Evolutionary conservation across 2,797 vertebrate species (phyloP).

Genomic region (Coregonus sp.): DNA sequence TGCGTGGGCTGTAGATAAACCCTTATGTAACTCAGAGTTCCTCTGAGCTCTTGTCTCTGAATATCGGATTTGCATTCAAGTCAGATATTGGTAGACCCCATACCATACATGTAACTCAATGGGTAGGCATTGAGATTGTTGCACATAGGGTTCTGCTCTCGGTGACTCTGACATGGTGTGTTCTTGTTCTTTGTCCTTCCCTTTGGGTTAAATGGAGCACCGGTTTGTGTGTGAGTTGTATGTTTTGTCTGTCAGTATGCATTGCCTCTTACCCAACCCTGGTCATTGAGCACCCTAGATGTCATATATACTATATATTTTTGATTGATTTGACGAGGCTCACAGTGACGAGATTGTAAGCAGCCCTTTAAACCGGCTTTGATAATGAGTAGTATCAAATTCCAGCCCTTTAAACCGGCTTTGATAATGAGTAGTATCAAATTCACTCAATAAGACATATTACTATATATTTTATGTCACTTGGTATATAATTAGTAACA

Average conservation of each 20-base stretch:
- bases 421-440: background rate
- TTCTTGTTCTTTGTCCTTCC: conserved; percentile 13
- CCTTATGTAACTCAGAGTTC: conserved; percentile 14
- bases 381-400: background rate
- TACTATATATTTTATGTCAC: background rate
- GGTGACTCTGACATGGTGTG: conserved; percentile 31
- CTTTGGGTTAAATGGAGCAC: conserved; percentile 27
- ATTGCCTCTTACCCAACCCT: conserved; percentile 11
- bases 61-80: conserved; percentile 34
- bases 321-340: conserved; percentile 20
- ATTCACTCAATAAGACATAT: background rate
- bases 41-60: conserved; percentile 27
- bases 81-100: conserved; percentile 12
- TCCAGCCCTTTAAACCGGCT: background rate
- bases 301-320: conserved; percentile 28
- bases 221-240: conserved; percentile 21
- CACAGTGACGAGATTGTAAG: background rate
- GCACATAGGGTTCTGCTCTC: conserved; percentile 19
- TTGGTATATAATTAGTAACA: background rate
- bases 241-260: conserved; percentile 20
- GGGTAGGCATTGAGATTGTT: too few relatives aligned
- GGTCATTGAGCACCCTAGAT: conserved; percentile 25
- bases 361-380: background rate
- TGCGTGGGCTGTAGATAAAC: conserved; percentile 26
- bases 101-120: too few relatives aligned